Evolutionary conservation across 2,888 invertebrate species (phyloP), one percentile per base, ranked within the genome.

Genomic region (Dolichomitus sp.): DNA sequence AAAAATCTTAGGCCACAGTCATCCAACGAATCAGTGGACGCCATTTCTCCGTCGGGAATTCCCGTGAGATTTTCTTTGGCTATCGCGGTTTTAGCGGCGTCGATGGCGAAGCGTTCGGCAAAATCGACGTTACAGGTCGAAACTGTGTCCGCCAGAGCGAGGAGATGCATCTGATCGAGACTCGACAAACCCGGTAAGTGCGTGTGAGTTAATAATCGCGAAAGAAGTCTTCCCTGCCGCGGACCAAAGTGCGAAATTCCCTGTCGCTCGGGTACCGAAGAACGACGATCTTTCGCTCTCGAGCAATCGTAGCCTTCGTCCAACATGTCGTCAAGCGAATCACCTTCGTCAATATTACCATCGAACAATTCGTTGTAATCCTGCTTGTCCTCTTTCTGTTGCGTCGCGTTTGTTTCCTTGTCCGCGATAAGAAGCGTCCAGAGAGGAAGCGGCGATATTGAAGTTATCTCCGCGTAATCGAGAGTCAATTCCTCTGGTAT

Each of bases 61-160:
- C 95, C 95, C 0, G 95, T 94, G 14, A 95, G 89, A 90, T 95
- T 96, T 88, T 96, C 96, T 90, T 96, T 96, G 0, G 96, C 95
- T 83, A 96, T 95, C 1, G 96, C 95, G 14, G 95, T 95, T 90
- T 96, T 96, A 1, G 96, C 96, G 0, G 96, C 95, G 78, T 95
- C 95, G 30, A 96, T 96, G 1, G 96, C 96, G 89, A 98, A 96
- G 79, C 97, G 95, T 91, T 98, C 98, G 0, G 98, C 97, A 90
- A 98, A 96, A 91, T 98, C 97, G 0, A 97, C 97, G 89, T 98
- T 98, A 90, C 98, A 98, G 0, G 98, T 98, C 0, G 98, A 97
- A 0, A 99, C 99, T 0, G 99, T 99, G 91, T 99, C 99, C 12
- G 99, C 99, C 81, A 99, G 94, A 0, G 99, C 99, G n/a, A 99